Percentiles rank a stretch among this genome's conserved stretches.
phyloP scores from a whole-genome alignment of 2,888 invertebrate species.

The Timema cristinae region DNA sequence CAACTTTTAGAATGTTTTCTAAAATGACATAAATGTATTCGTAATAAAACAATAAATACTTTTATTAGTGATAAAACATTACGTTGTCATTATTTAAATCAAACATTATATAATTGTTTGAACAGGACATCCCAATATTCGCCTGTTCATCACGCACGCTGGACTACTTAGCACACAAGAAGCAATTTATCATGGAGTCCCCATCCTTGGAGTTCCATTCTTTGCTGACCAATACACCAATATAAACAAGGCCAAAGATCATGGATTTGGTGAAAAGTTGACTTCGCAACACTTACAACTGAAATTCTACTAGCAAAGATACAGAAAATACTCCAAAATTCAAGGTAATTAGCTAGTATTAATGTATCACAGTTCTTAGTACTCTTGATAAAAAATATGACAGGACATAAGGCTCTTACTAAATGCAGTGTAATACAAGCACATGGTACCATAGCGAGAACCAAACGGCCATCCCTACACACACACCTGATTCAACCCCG shows the following conservation, averaged over 20 bases:
- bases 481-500: too few species aligned
- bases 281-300: slow-evolving; percentile 34
- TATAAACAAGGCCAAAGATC: slow-evolving; percentile 37
- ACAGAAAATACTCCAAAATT: background rate
- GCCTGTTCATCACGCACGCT: slow-evolving; percentile 49
- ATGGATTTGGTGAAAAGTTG: slow-evolving; percentile 41
- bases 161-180: slow-evolving; percentile 50
- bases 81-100: too few species aligned
- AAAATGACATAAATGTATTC: too few species aligned
- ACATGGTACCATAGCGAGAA: too few species aligned
- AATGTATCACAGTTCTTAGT: too few species aligned
- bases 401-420: too few species aligned
- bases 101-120: background rate
- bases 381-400: too few species aligned
- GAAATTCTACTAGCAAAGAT: slow-evolving; percentile 30
- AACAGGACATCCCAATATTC: slow-evolving; percentile 47
- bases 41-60: too few species aligned
- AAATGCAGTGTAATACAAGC: too few species aligned
- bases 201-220: slow-evolving; percentile 51
- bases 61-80: too few species aligned
- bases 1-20: too few species aligned
- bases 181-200: slow-evolving; percentile 48
- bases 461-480: too few species aligned
- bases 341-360: background rate
- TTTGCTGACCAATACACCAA: slow-evolving; percentile 48